These are phyloP conservation scores for Junco hyemalis DNA, from an alignment of 2,113 vertebrate species.

Conservation along the genomic window DNA sequence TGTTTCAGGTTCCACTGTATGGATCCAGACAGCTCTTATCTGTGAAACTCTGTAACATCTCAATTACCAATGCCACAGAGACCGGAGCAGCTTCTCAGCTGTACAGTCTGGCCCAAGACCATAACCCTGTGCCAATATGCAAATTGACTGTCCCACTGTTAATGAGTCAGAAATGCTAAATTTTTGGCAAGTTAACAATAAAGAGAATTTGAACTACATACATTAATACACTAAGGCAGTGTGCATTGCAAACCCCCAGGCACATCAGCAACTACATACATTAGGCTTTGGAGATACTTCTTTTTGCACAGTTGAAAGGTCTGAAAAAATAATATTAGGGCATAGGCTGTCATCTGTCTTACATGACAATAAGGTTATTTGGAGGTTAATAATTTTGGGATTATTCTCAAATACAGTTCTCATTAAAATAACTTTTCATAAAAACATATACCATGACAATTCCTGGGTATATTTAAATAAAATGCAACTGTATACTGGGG, in stretches of 20 bases:
- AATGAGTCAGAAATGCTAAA: neutral
- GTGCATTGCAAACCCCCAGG: neutral
- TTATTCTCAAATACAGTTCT: neutral
- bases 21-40: neutral
- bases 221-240: neutral
- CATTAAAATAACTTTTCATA: neutral
- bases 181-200: neutral
- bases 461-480: neutral
- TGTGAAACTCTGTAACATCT: neutral
- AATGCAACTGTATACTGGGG: neutral
- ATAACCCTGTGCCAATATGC: neutral
- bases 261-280: neutral
- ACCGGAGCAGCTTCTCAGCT: neutral
- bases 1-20: neutral
- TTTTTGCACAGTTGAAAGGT: neutral
- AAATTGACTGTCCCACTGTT: neutral
- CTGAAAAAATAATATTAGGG: neutral
- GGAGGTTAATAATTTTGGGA: neutral
- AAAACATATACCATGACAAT: neutral
- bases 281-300: neutral
- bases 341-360: neutral
- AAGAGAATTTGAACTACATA: neutral
- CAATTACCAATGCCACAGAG: neutral
- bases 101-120: neutral
- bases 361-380: neutral